phyloP scores from a whole-genome alignment of 2,797 vertebrate genomes.

The Trichosurus vulpecula region DNA sequence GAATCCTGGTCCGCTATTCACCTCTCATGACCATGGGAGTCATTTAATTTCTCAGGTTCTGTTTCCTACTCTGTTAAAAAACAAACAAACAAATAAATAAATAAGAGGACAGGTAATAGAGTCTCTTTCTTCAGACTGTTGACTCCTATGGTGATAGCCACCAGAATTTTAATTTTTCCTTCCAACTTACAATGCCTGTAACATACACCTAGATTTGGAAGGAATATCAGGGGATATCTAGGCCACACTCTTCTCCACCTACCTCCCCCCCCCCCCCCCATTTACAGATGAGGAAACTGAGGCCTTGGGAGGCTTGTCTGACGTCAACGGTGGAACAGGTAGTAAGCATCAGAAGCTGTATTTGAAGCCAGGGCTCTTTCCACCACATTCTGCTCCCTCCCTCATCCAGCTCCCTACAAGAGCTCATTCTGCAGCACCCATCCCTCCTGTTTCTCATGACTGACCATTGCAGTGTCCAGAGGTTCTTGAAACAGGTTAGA shows the following conservation, averaged over 20 bases:
- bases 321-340: neutral
- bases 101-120: neutral
- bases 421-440: neutral
- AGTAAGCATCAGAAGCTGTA: neutral
- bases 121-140: neutral
- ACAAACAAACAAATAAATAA: too few species aligned
- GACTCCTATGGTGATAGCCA: neutral
- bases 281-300: neutral
- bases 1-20: neutral
- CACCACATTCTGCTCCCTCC: neutral
- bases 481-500: neutral
- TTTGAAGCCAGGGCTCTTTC: neutral
- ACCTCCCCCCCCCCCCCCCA: rapidly evolving
- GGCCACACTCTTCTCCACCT: neutral
- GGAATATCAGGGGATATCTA: neutral
- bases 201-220: neutral
- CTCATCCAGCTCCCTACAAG: neutral
- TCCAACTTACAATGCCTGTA: neutral
- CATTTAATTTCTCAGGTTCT: neutral
- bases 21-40: neutral
- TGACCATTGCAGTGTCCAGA: neutral
- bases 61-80: neutral
- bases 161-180: neutral
- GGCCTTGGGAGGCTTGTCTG: neutral
- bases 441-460: neutral